Evolutionary conservation across 2,888 invertebrate species (phyloP).

Genomic region (Eupithecia inturbata): DNA sequence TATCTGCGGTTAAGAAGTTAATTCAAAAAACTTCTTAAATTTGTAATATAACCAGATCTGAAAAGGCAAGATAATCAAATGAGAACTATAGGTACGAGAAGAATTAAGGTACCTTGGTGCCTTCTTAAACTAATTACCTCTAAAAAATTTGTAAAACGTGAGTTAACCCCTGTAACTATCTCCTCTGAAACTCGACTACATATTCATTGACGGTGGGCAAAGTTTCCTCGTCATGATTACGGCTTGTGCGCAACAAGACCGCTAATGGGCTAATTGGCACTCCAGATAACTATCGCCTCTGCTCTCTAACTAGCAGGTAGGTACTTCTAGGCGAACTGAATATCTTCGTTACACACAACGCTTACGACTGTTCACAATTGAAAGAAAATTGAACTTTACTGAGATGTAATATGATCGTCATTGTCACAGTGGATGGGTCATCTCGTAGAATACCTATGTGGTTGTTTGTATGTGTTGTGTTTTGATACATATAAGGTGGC

Average conservation of each 20-base stretch:
- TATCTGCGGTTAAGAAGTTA: background rate
- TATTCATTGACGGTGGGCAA: conserved; percentile 63
- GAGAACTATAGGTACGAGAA: background rate
- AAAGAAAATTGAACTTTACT: conserved; percentile 6
- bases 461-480: background rate
- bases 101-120: background rate
- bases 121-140: background rate
- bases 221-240: conserved; percentile 69
- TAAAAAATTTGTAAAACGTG: background rate
- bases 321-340: conserved; percentile 31
- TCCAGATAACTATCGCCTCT: conserved; percentile 54
- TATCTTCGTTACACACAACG: conserved; percentile 41
- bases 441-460: background rate
- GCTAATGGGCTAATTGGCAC: conserved; percentile 66
- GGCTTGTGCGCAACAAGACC: conserved; percentile 59
- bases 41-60: background rate
- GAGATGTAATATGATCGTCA: background rate
- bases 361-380: background rate
- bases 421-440: background rate
- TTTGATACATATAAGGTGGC: conserved; percentile 21
- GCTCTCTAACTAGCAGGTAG: conserved; percentile 37
- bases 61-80: background rate
- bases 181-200: conserved; percentile 36
- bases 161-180: background rate
- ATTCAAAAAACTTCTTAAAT: background rate